A percentile compares a stretch with the other conserved stretches of the same genome.
Evolutionary conservation across 2,888 invertebrate genomes (phyloP).

Genomic region (Alloscopus bannaensis): DNA sequence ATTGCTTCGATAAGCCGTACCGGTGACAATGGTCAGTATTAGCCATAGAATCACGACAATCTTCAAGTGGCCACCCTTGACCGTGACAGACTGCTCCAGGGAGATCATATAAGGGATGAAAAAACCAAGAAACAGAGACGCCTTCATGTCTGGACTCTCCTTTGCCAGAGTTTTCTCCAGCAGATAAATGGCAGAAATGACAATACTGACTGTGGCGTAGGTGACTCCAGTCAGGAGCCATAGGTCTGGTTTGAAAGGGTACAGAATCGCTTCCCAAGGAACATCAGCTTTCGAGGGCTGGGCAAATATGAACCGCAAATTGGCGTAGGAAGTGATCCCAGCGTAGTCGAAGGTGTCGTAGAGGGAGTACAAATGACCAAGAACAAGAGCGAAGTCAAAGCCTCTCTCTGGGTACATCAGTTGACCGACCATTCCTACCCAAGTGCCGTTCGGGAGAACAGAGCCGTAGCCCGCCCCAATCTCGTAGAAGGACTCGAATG

Average conservation of each 20-base stretch:
- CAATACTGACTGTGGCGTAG: background rate
- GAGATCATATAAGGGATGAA: conserved; percentile 35
- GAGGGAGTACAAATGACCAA: conserved; percentile 8
- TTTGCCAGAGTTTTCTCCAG: background rate
- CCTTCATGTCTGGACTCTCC: background rate
- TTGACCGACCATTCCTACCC: conserved; percentile 27
- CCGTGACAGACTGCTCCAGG: conserved; percentile 27
- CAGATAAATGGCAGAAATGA: background rate
- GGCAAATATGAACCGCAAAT: background rate
- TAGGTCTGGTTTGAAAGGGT: conserved; percentile 1
- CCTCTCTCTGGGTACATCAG: conserved; percentile 25
- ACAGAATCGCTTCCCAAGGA: conserved; percentile 18
- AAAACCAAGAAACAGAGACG: conserved; percentile 6
- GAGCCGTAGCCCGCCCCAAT: conserved; percentile 20
- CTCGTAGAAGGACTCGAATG: conserved; percentile 12
- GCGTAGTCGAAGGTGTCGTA: conserved; percentile 18
- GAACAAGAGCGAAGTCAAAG: conserved; percentile 21
- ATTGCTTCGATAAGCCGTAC: conserved; percentile 33
- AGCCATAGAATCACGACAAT: conserved; percentile 21
- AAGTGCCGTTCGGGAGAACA: conserved; percentile 20
- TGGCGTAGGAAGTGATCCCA: background rate
- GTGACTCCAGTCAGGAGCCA: background rate
- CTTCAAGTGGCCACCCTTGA: conserved; percentile 7
- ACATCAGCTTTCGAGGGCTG: background rate
- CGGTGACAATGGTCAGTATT: conserved; percentile 24